Conservation (phyloP, 2,113 vertebrate species). For the Festucalex cinctus region DNA sequence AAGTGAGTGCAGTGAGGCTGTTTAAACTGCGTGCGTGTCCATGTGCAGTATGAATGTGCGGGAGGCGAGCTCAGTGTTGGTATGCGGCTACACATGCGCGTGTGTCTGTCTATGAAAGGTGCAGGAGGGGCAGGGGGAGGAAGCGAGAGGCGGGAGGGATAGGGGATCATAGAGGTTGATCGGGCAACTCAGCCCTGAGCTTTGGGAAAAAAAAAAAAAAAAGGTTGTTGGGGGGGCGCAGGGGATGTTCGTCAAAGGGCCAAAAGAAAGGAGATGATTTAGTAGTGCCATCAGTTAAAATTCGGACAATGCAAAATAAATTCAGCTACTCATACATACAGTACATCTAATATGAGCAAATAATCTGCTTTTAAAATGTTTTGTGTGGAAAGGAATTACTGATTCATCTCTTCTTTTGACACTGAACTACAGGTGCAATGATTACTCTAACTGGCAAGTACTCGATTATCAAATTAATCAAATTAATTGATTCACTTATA, state of each 20-base stretch:
- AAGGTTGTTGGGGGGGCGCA: neutral
- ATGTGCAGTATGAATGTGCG: slow-evolving; percentile 18
- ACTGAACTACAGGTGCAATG: too few relatives aligned
- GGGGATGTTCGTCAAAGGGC: slow-evolving; percentile 18
- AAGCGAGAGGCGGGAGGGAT: neutral
- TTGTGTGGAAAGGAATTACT: too few relatives aligned
- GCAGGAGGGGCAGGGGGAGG: slow-evolving; percentile 23
- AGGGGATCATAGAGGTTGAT: slow-evolving; percentile 8
- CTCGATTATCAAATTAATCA: too few relatives aligned
- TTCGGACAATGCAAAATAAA: too few relatives aligned
- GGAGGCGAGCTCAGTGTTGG: slow-evolving; percentile 44
- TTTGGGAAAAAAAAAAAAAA: neutral
- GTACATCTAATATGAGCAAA: too few relatives aligned
- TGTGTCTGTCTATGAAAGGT: slow-evolving; percentile 36
- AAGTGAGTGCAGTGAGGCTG: neutral
- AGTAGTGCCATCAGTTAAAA: too few relatives aligned
- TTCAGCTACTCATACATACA: too few relatives aligned
- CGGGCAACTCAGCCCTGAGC: slow-evolving; percentile 38
- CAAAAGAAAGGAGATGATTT: slow-evolving; percentile 9
- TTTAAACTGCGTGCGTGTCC: neutral
- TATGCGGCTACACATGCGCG: slow-evolving; percentile 38
- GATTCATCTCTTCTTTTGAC: too few relatives aligned
- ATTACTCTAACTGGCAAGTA: too few relatives aligned
- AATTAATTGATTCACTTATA: too few relatives aligned
- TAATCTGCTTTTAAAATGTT: too few relatives aligned